Evolutionary conservation across 1,140 invertebrate species (phyloP).

Genomic region (Choristoneura fumiferana): DNA sequence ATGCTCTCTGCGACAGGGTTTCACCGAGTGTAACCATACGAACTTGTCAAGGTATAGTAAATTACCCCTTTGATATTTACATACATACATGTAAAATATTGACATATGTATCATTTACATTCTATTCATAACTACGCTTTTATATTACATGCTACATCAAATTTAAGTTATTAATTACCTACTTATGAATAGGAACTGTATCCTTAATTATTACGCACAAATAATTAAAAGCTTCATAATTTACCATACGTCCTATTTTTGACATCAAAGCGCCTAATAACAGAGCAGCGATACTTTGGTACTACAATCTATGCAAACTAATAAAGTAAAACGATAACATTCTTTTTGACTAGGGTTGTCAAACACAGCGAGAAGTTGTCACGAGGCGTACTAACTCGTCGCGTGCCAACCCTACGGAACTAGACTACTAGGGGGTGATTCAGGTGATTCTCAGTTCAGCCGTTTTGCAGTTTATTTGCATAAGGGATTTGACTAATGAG

Average conservation of each 20-base stretch:
- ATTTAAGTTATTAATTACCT: background rate
- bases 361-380: constrained; percentile 42
- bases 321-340: constrained; percentile 33
- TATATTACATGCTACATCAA: background rate
- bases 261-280: constrained; percentile 11
- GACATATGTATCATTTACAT: too few species aligned
- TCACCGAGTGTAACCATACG: too few species aligned
- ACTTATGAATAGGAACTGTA: background rate
- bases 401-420: constrained; percentile 36
- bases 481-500: too few species aligned
- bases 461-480: background rate
- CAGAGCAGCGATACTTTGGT: constrained; percentile 15
- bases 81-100: too few species aligned
- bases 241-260: background rate
- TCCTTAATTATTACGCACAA: background rate
- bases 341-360: constrained; percentile 51
- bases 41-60: too few species aligned
- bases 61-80: too few species aligned
- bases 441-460: background rate
- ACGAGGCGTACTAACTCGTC: constrained; percentile 19
- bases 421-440: constrained; percentile 14
- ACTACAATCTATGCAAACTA: constrained; percentile 27
- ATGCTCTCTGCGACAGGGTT: too few species aligned
- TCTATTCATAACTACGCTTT: background rate
- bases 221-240: background rate